Percentiles rank a stretch among this genome's conserved stretches.
Conservation (phyloP, 2,113 vertebrate genomes). For the Serinus canaria region DNA sequence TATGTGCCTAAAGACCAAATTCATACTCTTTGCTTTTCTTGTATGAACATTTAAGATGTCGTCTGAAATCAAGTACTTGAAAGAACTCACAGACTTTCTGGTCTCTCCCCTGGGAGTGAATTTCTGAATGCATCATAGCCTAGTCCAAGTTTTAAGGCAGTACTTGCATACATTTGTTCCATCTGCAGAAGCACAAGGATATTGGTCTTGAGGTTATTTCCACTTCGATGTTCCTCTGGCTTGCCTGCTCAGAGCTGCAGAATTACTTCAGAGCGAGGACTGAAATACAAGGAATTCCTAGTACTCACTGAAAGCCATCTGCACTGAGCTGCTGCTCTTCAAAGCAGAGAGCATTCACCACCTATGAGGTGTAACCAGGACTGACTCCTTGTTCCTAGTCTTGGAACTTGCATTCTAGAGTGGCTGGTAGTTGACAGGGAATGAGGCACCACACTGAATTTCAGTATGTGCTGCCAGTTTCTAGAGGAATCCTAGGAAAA, state of each 20-base stretch:
- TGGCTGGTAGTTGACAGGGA: not conserved
- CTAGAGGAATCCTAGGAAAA: not conserved
- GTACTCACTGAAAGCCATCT: not conserved
- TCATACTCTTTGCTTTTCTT: not conserved
- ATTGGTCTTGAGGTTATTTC: not conserved
- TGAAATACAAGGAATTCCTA: not conserved
- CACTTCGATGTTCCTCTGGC: not conserved
- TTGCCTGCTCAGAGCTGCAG: not conserved
- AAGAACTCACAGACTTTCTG: not conserved
- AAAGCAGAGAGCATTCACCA: not conserved
- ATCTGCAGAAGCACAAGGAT: not conserved
- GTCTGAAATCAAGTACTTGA: not conserved
- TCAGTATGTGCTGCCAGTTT: not conserved
- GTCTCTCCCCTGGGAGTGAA: not conserved
- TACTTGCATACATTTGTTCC: not conserved
- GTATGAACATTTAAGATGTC: not conserved
- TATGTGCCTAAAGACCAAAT: fast-evolving
- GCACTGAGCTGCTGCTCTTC: not conserved
- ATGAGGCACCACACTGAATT: not conserved
- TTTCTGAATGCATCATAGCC: not conserved
- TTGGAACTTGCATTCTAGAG: not conserved
- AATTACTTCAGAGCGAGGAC: not conserved
- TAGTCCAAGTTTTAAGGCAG: not conserved
- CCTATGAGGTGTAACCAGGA: not conserved
- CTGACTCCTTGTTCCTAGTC: not conserved